Percentiles rank a stretch among this genome's conserved stretches.
These are phyloP conservation scores for Idaea biselata DNA, from an alignment of 2,888 invertebrate species.

Conservation along the genomic window DNA sequence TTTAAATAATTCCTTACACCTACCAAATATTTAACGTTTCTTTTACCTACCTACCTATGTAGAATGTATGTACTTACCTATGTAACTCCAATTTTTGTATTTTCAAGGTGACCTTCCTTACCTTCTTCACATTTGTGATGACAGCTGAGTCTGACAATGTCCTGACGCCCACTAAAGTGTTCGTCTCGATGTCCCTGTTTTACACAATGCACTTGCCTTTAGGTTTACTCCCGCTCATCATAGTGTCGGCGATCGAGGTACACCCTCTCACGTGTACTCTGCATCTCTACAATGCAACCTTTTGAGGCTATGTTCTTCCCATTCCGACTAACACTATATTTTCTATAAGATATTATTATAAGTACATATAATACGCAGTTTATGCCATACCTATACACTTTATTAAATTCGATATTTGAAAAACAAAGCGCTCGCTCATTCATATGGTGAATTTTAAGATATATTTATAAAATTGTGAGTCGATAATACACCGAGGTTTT, in stretches of 20 bases:
- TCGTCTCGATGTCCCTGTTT: constrained; percentile 93
- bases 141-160: constrained; percentile 82
- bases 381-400: constrained; percentile 2
- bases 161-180: constrained; percentile 89
- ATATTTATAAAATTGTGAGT: not conserved
- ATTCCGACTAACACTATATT: constrained; percentile 44
- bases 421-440: not conserved
- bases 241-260: constrained; percentile 89
- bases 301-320: constrained; percentile 59
- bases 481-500: not conserved
- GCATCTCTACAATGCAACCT: constrained; percentile 32
- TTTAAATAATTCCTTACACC: too few species aligned
- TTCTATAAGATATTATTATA: constrained; percentile 1
- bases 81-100: constrained; percentile 32
- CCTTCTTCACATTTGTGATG: constrained; percentile 91
- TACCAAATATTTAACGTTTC: not conserved
- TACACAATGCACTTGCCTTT: constrained; percentile 93
- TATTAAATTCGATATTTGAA: not conserved
- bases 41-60: not conserved
- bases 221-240: constrained; percentile 88
- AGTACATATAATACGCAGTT: not conserved
- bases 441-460: not conserved
- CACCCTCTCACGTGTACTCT: constrained; percentile 41
- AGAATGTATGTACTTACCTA: not conserved
- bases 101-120: constrained; percentile 88